phyloP scores from a whole-genome alignment of 2,797 vertebrate species.

The Sphenopsis melanotis region DNA sequence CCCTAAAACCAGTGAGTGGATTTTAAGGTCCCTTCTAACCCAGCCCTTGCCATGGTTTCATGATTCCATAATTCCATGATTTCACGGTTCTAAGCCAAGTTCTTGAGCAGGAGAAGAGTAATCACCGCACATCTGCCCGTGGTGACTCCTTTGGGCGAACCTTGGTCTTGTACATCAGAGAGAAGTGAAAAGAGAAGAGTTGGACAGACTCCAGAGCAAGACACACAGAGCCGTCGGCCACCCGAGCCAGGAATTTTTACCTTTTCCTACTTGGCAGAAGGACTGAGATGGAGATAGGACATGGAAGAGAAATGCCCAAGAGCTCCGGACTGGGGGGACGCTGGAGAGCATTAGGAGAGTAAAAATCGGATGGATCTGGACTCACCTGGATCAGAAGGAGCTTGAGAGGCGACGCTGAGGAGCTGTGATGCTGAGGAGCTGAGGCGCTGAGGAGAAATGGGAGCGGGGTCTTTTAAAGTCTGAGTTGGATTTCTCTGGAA shows the following conservation, averaged over 20 bases:
- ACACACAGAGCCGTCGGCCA: background rate
- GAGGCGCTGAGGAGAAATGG: background rate
- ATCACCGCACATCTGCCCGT: accelerated
- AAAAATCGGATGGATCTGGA: background rate
- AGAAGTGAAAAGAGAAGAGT: background rate
- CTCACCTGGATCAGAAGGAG: background rate
- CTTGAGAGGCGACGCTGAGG: accelerated
- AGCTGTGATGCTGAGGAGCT: background rate
- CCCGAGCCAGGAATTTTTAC: accelerated
- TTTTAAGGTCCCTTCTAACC: background rate
- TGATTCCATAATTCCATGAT: no score
- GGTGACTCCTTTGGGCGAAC: background rate
- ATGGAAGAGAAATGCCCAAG: accelerated
- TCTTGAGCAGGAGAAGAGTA: background rate
- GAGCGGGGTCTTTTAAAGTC: background rate
- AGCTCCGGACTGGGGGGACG: background rate
- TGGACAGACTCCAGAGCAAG: background rate
- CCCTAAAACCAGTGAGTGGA: background rate
- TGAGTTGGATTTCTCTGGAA: accelerated
- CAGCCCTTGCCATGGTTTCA: no score
- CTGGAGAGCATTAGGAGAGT: accelerated
- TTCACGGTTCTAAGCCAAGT: accelerated
- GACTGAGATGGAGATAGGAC: accelerated
- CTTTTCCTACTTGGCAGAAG: accelerated
- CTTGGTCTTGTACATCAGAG: background rate